A percentile compares a stretch with the other conserved stretches of the same genome.
These are phyloP conservation scores for Cotesia typhae DNA, from an alignment of 1,140 invertebrate genomes.

Conservation along the genomic window DNA sequence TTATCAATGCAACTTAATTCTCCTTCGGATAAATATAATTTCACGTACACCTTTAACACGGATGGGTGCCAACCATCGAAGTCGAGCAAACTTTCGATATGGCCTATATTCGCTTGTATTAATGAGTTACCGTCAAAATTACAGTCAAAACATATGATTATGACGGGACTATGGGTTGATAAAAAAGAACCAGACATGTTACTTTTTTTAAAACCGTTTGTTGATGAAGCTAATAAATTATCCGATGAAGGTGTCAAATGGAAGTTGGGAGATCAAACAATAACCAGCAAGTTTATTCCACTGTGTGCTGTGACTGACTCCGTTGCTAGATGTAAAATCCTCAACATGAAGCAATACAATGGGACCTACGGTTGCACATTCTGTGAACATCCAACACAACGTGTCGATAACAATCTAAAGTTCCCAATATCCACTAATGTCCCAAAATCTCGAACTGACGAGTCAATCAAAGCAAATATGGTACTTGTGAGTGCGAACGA, in stretches of 20 bases:
- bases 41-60: constrained; percentile 37
- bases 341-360: constrained; percentile 10
- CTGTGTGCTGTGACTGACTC: constrained; percentile 35
- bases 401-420: not conserved
- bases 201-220: constrained; percentile 35
- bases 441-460: constrained; percentile 13
- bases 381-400: constrained; percentile 25
- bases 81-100: no score
- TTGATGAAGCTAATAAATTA: constrained; percentile 35
- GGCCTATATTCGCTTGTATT: no score
- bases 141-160: constrained; percentile 31
- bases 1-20: not conserved
- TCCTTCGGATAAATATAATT: constrained; percentile 15
- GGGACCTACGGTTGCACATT: constrained; percentile 18
- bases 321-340: constrained; percentile 23
- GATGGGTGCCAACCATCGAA: constrained; percentile 39
- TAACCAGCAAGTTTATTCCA: constrained; percentile 36
- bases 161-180: constrained; percentile 36
- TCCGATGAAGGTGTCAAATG: constrained; percentile 34
- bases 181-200: constrained; percentile 37
- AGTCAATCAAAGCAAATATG: constrained; percentile 34
- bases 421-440: constrained; percentile 3
- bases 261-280: constrained; percentile 24
- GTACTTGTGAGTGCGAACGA: not conserved
- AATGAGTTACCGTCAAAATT: no score